Evolutionary conservation across 2,888 invertebrate species (phyloP), one percentile per base, ranked within the genome.

Genomic region (Chrysopilus asiliformis): DNA sequence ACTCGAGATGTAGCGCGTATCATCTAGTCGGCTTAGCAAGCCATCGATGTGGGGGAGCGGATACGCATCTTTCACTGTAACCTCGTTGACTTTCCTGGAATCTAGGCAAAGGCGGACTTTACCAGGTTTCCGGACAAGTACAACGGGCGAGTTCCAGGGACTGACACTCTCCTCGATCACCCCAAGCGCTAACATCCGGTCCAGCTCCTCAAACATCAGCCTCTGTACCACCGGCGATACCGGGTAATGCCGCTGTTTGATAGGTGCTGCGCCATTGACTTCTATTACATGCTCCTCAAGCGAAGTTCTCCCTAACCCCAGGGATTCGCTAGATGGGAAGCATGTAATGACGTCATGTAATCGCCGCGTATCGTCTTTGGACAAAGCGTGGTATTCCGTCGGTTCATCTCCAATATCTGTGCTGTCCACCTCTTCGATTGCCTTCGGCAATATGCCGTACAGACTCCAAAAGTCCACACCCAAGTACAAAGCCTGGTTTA

Each of bases 101-200:
- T 53, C 53, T 0, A 55, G 37, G 20, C 52, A 52, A 2, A 54
- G 45, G 0, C 52, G 39, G 17, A 43, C 44, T 12, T 43, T 46
- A 0, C 47, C 48, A 10, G 46, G 40, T 31, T 52, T 53, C 4
- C 38, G 29, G 0, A 52, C 47, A 24, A 54, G 45, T 0, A 50
- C 46, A 4, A 53, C 46, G 3, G 52, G 51, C 3, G 49, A 51
- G 8, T 48, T 47, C 53, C 54, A 53, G 2, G 46, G 40, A 16
- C 52, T 53, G 1, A 40, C 36, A 22, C 48, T 51, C 12, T 43
- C 44, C 24, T 55, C 53, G 2, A 57, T 47, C 0, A 56, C 46
- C 2, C 45, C 51, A 1, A 45, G 28, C 4, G 18, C 35, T 2
- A 19, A n/a, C n/a, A n/a, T n/a, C n/a, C n/a, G n/a, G n/a, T n/a